Percentiles rank a stretch among this genome's conserved stretches.
These are phyloP conservation scores for Meriones unguiculatus DNA, from an alignment of 2,113 vertebrate species.

Conservation along the genomic window DNA sequence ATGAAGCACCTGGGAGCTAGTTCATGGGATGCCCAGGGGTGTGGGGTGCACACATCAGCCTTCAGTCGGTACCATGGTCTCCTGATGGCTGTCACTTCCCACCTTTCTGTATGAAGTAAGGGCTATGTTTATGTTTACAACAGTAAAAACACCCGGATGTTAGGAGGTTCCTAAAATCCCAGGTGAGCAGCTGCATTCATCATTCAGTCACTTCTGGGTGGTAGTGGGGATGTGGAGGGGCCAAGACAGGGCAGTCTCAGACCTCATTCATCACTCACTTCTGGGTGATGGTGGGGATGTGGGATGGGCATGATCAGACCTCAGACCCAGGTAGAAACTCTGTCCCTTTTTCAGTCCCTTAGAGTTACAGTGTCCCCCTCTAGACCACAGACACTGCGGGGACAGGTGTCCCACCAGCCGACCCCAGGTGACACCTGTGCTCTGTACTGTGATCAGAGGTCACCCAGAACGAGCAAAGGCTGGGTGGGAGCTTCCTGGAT, in stretches of 20 bases:
- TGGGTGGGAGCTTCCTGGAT: not conserved
- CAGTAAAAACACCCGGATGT: not conserved
- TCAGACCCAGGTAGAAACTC: not conserved
- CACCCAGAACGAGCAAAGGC: not conserved
- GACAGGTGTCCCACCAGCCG: not conserved
- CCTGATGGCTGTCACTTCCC: not conserved
- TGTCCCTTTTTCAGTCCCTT: accelerated
- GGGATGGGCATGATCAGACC: accelerated
- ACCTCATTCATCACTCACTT: not conserved
- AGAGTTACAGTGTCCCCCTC: not conserved
- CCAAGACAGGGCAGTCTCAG: accelerated
- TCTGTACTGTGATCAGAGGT: not conserved
- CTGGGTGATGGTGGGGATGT: accelerated
- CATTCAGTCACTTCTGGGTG: not conserved
- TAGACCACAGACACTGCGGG: accelerated
- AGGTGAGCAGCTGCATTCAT: accelerated
- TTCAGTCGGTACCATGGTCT: accelerated
- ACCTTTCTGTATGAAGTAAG: not conserved
- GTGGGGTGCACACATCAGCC: accelerated
- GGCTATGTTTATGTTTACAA: not conserved
- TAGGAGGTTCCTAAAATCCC: not conserved
- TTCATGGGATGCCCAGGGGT: not conserved
- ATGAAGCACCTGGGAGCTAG: accelerated
- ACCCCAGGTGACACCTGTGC: not conserved
- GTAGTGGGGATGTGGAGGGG: accelerated